Conservation (phyloP, 2,113 vertebrate genomes). For the Hippocampus barbouri region DNA sequence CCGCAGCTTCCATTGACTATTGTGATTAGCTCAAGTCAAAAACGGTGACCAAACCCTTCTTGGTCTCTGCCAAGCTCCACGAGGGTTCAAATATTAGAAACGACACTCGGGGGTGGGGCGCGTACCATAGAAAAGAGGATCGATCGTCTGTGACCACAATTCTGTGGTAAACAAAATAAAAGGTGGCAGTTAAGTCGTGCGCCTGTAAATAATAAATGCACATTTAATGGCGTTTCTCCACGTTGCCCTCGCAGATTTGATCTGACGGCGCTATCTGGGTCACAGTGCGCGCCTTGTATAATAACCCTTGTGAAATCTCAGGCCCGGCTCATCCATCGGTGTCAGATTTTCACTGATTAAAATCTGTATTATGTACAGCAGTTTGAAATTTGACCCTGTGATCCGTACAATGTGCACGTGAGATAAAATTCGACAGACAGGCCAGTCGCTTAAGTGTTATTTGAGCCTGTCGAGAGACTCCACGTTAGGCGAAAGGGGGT, state of each 20-base stretch:
- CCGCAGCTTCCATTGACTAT: not conserved
- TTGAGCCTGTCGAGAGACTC: slow-evolving; percentile 1
- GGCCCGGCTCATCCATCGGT: slow-evolving; percentile 18
- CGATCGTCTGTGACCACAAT: not conserved
- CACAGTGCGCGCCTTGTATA: slow-evolving; percentile 41
- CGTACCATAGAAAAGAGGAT: not conserved
- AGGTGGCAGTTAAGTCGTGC: slow-evolving; percentile 15
- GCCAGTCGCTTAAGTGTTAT: not conserved
- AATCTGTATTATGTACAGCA: slow-evolving; percentile 8
- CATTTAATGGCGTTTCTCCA: slow-evolving; percentile 28
- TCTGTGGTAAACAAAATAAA: slow-evolving; percentile 1
- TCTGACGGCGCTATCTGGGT: slow-evolving; percentile 54
- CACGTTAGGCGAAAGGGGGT: not conserved
- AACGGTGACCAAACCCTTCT: too few relatives aligned
- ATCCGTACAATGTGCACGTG: not conserved
- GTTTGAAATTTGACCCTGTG: not conserved
- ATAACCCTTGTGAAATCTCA: slow-evolving; percentile 11
- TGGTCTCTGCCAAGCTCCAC: not conserved
- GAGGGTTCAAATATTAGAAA: not conserved
- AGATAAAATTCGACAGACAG: not conserved
- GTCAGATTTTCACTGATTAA: slow-evolving; percentile 26
- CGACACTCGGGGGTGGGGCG: not conserved
- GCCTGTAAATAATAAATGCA: slow-evolving; percentile 55
- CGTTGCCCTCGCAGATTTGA: slow-evolving; percentile 17
- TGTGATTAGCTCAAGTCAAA: too few relatives aligned